Evolutionary conservation across 2,888 invertebrate species (phyloP).

Genomic region (Panzeria rudis): DNA sequence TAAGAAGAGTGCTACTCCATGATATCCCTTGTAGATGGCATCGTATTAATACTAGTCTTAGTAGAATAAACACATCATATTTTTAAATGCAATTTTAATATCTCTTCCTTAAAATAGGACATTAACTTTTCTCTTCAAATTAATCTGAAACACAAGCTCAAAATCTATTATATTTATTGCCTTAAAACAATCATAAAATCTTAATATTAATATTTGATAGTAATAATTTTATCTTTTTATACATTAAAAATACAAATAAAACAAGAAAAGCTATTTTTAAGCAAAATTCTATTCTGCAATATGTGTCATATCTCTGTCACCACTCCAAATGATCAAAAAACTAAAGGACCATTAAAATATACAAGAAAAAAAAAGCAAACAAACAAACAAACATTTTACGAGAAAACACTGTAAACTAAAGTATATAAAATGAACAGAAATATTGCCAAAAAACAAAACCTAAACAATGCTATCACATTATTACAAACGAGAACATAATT

Average conservation of each 20-base stretch:
- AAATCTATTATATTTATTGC: background rate
- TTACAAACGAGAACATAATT: constrained; percentile 24
- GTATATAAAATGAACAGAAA: constrained; percentile 32
- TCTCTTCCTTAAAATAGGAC: no score
- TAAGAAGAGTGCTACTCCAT: no score
- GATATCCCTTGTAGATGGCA: no score
- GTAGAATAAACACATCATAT: no score
- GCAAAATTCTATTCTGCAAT: constrained; percentile 47
- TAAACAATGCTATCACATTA: background rate
- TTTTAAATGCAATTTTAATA: no score
- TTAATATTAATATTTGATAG: constrained; percentile 36
- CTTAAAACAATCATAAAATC: constrained; percentile 41
- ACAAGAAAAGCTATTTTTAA: constrained; percentile 17
- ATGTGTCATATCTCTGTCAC: constrained; percentile 67
- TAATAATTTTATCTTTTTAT: constrained; percentile 45
- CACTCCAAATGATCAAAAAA: constrained; percentile 49
- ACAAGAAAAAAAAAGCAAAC: constrained; percentile 12
- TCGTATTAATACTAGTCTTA: no score
- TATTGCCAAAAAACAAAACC: constrained; percentile 17
- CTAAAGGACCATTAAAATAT: constrained; percentile 60
- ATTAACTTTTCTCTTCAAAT: background rate
- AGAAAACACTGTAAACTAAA: constrained; percentile 18
- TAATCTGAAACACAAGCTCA: background rate
- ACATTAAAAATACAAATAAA: constrained; percentile 19
- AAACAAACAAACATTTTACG: constrained; percentile 43